phyloP scores from a whole-genome alignment of 2,888 invertebrate species.

The Lochmaea capreae region DNA sequence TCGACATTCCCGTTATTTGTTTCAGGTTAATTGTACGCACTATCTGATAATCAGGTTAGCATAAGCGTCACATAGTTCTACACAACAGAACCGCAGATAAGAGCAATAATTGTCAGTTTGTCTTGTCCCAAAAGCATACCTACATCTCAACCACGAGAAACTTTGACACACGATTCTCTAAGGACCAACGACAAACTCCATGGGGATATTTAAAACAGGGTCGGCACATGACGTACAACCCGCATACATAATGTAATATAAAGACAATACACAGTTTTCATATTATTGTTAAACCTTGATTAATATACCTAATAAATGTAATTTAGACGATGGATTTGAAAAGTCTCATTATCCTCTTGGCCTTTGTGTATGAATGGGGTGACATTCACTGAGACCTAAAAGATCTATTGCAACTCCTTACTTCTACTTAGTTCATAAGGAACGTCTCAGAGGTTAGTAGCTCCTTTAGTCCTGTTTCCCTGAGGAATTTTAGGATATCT shows the following conservation, averaged over 20 bases:
- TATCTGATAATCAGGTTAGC: conserved; percentile 22
- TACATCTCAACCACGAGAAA: conserved; percentile 37
- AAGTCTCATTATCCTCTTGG: no score
- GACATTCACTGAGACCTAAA: no score
- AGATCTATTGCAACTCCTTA: no score
- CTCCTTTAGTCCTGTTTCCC: no score
- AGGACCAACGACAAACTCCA: conserved; percentile 12
- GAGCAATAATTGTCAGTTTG: conserved; percentile 41
- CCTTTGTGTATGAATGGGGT: no score
- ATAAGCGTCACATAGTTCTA: conserved; percentile 17
- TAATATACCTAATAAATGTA: no score
- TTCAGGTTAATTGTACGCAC: conserved; percentile 20
- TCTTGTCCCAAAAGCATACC: conserved; percentile 36
- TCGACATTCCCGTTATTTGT: conserved; percentile 10
- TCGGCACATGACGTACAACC: conserved; percentile 4
- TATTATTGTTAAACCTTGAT: background rate
- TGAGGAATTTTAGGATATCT: no score
- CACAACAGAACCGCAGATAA: conserved; percentile 33
- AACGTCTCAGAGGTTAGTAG: no score
- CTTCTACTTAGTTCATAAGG: no score
- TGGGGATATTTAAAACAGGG: conserved; percentile 11
- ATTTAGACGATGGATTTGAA: no score
- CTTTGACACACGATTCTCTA: conserved; percentile 37
- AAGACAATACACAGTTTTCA: background rate
- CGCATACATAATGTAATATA: background rate